These are phyloP conservation scores for Cinclus cinclus DNA, from an alignment of 2,113 vertebrate species.

Conservation along the genomic window DNA sequence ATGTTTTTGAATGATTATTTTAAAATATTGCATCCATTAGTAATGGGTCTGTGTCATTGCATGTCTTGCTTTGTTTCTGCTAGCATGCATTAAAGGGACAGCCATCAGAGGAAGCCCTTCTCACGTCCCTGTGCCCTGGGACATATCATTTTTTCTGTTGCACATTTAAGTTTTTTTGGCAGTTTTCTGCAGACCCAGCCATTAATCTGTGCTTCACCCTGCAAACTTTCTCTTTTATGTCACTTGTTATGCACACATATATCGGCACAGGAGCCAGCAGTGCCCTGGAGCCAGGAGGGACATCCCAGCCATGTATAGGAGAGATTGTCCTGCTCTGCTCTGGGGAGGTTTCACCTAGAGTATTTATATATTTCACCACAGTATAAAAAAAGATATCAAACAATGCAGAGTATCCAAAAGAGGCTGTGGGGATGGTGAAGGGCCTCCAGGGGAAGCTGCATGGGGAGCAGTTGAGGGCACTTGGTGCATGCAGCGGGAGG, in stretches of 20 bases:
- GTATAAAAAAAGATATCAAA: no score
- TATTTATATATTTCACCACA: not conserved
- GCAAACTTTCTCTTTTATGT: not conserved
- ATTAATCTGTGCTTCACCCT: not conserved
- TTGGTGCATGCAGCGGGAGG: no score
- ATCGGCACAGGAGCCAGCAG: not conserved
- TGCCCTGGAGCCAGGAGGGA: not conserved
- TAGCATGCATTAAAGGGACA: not conserved
- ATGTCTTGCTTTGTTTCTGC: not conserved
- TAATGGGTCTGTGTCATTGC: not conserved
- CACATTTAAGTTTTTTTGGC: not conserved
- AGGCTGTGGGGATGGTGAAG: not conserved
- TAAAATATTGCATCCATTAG: not conserved
- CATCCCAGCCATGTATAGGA: not conserved
- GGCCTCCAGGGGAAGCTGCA: accelerated
- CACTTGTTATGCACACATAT: accelerated
- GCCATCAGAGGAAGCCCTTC: not conserved
- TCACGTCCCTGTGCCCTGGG: not conserved
- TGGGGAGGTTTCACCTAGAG: accelerated
- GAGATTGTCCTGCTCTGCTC: not conserved
- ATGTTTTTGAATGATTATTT: not conserved
- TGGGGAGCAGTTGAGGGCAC: no score
- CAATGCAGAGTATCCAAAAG: not conserved
- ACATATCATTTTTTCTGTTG: not conserved
- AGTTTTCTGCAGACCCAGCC: not conserved